Evolutionary conservation across 2,113 vertebrate species (phyloP), one percentile per base, ranked within the genome.

Genomic region (Megaceryle maxima): DNA sequence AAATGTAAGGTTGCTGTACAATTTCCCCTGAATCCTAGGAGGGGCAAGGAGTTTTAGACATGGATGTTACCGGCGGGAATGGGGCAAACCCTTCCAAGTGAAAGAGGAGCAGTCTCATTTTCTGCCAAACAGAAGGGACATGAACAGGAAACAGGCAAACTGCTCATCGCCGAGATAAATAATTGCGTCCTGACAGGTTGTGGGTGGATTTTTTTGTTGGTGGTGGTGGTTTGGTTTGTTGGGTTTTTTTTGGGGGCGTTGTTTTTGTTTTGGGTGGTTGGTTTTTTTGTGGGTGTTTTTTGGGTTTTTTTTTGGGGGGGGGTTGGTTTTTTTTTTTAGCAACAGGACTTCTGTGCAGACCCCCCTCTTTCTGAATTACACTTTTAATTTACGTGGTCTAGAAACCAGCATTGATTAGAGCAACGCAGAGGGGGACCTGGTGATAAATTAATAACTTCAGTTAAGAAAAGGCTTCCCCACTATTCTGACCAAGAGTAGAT

Each of bases 371-470:
- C 59, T 68, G 97, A 94, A 95, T 97, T 97, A 97, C 83, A 95
- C 95, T 96, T 96, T 97, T 96, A 96, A 97, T 97, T 98, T 98
- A 95, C 83, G 95, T 96, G 97, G 87, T 97, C 95, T 93, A 94
- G 94, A 94, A 96, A 89, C 94, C 64, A 96, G 94, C 96, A 91
- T 57, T 97, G 97, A 97, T 98, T 91, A 96, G 97, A 97, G 97
- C 94, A 94, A 92, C 79, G 64, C 92, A 24, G 92, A 88, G 92
- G 97, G 92, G 84, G 73, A 97, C 84, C 96, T 94, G 90, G 77
- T 94, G 96, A 93, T 94, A 97, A 96, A 97, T 96, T 95, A 97
- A 88, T 97, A 98, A 97, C 91, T 95, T 94, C 82, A 92, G 75
- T 93, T 95, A 33, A 91, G 89, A 88, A 74, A 70, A 96, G 72